These are phyloP conservation scores for Hyperoplus immaculatus DNA, from an alignment of 2,797 vertebrate genomes.

Conservation along the genomic window DNA sequence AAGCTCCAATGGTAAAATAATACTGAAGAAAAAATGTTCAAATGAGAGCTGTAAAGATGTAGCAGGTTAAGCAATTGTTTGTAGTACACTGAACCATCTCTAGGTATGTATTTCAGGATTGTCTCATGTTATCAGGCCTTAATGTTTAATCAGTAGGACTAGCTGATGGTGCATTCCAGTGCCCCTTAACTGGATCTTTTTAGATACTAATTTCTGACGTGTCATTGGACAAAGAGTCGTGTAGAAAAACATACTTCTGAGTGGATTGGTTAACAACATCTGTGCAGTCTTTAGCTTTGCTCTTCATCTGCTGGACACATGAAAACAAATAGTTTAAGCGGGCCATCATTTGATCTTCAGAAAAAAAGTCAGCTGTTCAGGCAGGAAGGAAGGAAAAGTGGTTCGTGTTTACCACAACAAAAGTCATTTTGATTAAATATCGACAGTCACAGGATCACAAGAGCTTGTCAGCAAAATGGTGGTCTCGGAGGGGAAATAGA, in stretches of 20 bases:
- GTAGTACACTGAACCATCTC: neutral
- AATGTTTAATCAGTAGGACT: neutral
- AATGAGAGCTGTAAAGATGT: neutral
- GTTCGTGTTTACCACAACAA: constrained; percentile 33
- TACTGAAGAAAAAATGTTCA: neutral
- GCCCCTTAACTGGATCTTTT: constrained; percentile 28
- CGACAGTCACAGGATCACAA: constrained; percentile 30
- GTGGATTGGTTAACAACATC: constrained; percentile 41
- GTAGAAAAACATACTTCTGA: constrained; percentile 19
- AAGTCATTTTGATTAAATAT: constrained; percentile 41
- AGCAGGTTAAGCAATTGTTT: neutral
- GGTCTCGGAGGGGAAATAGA: constrained; percentile 19
- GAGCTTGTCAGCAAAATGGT: constrained; percentile 22
- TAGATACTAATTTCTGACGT: constrained; percentile 21
- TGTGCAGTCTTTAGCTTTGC: constrained; percentile 27
- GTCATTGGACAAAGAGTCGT: constrained; percentile 27
- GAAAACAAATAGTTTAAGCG: constrained; percentile 48
- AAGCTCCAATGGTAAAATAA: neutral
- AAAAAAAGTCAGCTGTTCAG: constrained; percentile 20
- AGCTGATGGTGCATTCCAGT: constrained; percentile 14
- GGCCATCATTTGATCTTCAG: constrained; percentile 35
- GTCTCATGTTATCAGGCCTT: constrained; percentile 16
- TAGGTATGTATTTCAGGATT: constrained; percentile 9
- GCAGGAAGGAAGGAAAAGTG: constrained; percentile 28
- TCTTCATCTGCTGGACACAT: constrained; percentile 56